Evolutionary conservation across 2,113 vertebrate species (phyloP).

Genomic region (Pollimyrus isidori): DNA sequence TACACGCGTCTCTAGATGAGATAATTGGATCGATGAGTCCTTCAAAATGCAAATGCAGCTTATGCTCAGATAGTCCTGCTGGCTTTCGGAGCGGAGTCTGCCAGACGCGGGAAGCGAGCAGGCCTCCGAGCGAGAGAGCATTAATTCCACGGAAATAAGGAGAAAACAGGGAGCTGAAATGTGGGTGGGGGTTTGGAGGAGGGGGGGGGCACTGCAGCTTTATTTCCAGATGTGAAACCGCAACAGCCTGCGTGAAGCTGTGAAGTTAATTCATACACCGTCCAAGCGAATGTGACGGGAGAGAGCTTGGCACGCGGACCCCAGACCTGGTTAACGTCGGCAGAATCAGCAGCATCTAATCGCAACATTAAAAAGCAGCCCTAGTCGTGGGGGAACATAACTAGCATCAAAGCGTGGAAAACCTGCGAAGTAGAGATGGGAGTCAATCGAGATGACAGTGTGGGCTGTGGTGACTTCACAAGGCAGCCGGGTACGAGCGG

Average conservation of each 20-base stretch:
- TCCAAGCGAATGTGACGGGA: background rate
- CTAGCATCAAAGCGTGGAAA: background rate
- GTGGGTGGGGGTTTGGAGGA: background rate
- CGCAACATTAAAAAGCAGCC: background rate
- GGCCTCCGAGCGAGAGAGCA: background rate
- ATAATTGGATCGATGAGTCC: constrained; percentile 11
- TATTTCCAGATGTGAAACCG: background rate
- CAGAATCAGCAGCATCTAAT: background rate
- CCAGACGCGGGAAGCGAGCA: background rate
- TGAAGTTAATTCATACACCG: background rate
- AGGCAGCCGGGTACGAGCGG: background rate
- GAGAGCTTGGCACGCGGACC: background rate
- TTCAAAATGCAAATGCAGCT: constrained; percentile 8
- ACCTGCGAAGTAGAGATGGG: background rate
- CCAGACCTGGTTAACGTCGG: background rate
- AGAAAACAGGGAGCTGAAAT: background rate
- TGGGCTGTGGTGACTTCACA: background rate
- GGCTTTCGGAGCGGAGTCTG: background rate
- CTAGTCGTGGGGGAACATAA: background rate
- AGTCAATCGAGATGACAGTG: background rate
- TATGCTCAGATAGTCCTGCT: background rate
- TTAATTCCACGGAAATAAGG: background rate
- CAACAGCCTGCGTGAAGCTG: background rate
- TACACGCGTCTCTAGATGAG: background rate
- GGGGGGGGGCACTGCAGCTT: background rate